These are phyloP conservation scores for Neoitamus cyanurus DNA, from an alignment of 2,888 invertebrate genomes.

Conservation along the genomic window DNA sequence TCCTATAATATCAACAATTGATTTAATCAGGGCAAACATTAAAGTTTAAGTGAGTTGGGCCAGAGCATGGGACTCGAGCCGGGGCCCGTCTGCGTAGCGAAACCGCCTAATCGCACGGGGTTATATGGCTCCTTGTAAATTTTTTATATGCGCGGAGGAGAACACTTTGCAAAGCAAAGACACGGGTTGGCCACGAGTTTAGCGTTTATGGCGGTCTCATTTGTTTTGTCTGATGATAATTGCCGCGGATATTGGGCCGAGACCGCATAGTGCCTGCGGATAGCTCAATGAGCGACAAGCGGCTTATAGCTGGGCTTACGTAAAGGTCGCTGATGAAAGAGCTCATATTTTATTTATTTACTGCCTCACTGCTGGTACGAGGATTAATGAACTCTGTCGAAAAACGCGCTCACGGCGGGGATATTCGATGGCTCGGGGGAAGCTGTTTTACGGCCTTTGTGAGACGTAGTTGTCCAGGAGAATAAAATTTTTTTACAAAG, in stretches of 20 bases:
- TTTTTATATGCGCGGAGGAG: neutral
- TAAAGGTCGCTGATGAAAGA: neutral
- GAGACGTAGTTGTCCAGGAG: neutral
- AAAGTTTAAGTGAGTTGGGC: neutral
- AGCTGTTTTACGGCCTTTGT: neutral
- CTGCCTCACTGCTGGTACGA: neutral
- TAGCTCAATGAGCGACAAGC: neutral
- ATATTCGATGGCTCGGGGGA: neutral
- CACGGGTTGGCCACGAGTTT: neutral
- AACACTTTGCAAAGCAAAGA: neutral
- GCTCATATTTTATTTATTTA: neutral
- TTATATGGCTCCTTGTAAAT: neutral
- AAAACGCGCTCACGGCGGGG: neutral
- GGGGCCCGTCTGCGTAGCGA: neutral
- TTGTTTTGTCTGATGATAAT: constrained; percentile 5
- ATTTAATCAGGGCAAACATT: neutral
- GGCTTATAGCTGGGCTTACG: neutral
- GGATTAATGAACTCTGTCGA: neutral
- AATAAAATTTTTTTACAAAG: neutral
- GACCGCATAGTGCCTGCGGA: neutral
- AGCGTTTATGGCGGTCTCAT: neutral
- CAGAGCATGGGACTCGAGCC: neutral
- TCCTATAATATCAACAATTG: neutral
- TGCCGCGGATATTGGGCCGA: neutral
- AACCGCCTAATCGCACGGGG: neutral